Evolutionary conservation across 1,140 invertebrate species (phyloP), one percentile per base, ranked within the genome.

Genomic region (Drosophila pachea): DNA sequence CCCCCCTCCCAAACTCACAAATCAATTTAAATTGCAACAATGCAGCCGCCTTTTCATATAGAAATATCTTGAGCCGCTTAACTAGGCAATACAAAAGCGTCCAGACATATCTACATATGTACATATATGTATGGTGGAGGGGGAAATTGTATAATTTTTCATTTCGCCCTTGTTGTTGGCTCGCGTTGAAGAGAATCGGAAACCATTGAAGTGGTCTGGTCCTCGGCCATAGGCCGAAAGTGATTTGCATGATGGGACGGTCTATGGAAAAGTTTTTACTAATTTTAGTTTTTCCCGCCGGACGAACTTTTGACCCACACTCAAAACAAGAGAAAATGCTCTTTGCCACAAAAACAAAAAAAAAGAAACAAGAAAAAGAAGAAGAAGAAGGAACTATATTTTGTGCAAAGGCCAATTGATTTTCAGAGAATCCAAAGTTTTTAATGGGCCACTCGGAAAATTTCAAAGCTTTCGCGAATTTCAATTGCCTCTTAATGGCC

Each of bases 21-120:
- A 79, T 73, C 77, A 81, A 81, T 81, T 81, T 75, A 81, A 81
- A 81, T 70, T 81, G 77, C 77, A 70, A 67, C 65, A 76, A 76
- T 76, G 78, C 78, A 64, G 60, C 55, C 59, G 73, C 61, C 42
- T 79, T 74, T 48, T 38, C 52, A 62, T 59, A 63, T 56, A 59
- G 36, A 71, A 48, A 60, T n/a, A 64, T 71, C 59, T 71, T 60
- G 49, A 61, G 54, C 68, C 47, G 68, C 64, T 54, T 36, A 56
- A 68, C 63, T 53, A 56, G 14, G 54, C 54, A 33, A 7, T 14
- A 56, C 54, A 56, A 56, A 16, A 45, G 40, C 12, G 29, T 29
- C 12, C 22, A 22, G 22, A 22, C 22, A 1, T 22, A 22, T 3
- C 22, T 22, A 22, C 22, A 22, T 22, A 22, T 22, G 29, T 29